Percentiles rank a stretch among this genome's conserved stretches.
These are phyloP conservation scores for Cryptomyrus ogoouensis DNA, from an alignment of 2,113 vertebrate genomes.

Conservation along the genomic window DNA sequence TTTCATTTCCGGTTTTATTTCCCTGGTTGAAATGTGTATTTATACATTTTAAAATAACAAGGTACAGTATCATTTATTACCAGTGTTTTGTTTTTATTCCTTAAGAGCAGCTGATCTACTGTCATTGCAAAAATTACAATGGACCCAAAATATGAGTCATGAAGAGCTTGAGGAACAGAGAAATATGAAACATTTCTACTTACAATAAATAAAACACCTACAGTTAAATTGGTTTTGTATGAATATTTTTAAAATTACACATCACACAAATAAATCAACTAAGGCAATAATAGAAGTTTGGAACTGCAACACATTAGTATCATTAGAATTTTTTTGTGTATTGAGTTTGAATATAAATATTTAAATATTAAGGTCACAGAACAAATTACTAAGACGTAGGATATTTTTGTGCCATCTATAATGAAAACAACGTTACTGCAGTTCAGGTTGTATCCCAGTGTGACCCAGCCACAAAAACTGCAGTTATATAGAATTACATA, in stretches of 20 bases:
- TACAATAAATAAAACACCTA: not conserved
- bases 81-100: constrained; percentile 9
- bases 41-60: constrained; percentile 53
- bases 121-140: not conserved
- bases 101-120: not conserved
- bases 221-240: not conserved
- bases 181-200: not conserved
- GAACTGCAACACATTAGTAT: not conserved
- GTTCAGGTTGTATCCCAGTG: not conserved
- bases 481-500: not conserved
- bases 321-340: not conserved
- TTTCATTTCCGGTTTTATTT: constrained; percentile 41
- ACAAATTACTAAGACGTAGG: not conserved
- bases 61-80: constrained; percentile 33
- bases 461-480: not conserved
- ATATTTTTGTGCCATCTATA: not conserved
- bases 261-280: not conserved
- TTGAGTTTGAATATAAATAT: not conserved
- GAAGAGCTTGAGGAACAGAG: not conserved
- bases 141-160: not conserved
- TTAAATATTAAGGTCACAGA: not conserved
- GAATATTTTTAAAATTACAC: not conserved
- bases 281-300: not conserved
- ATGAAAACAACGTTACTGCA: not conserved
- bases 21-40: constrained; percentile 53